A percentile compares a stretch with the other conserved stretches of the same genome.
phyloP scores from a whole-genome alignment of 2,113 vertebrate species.

The Pelmatolapia mariae region DNA sequence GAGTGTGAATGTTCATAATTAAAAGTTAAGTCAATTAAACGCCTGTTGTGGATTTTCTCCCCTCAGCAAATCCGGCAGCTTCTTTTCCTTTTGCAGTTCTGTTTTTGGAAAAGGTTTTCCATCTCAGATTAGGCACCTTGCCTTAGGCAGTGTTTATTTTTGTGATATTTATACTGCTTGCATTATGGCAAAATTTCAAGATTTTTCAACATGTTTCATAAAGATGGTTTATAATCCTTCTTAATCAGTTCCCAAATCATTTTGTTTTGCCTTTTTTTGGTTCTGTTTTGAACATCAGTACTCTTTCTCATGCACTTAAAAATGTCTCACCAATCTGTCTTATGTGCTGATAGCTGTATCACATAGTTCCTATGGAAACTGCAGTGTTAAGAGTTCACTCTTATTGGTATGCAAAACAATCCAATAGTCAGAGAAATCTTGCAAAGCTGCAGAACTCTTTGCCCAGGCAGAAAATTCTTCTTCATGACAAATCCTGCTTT shows the following conservation, averaged over 20 bases:
- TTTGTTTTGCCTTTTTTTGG: not conserved
- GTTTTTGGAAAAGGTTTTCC: conserved; percentile 15
- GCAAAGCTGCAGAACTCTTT: not conserved
- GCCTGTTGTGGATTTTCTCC: not conserved
- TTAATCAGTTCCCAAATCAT: conserved; percentile 10
- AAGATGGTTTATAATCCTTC: conserved; percentile 5
- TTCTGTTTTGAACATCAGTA: conserved; percentile 28
- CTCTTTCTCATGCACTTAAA: not conserved
- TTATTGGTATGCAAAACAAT: conserved; percentile 43
- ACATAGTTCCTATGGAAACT: conserved; percentile 71
- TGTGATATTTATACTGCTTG: not conserved
- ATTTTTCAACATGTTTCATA: conserved; percentile 19
- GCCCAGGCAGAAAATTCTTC: not conserved
- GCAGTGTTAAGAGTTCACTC: conserved; percentile 46
- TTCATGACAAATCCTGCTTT: not conserved
- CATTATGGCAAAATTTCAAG: conserved; percentile 3
- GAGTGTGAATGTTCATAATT: not conserved
- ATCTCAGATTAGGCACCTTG: conserved; percentile 35
- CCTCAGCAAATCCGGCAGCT: not conserved
- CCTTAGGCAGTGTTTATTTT: conserved; percentile 34
- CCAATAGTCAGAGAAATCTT: not conserved
- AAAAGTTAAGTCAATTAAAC: conserved; percentile 29
- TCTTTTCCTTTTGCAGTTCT: conserved; percentile 15
- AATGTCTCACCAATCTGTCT: conserved; percentile 28
- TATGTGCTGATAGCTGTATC: conserved; percentile 10